These are phyloP conservation scores for Lycocerus yunnanus DNA, from an alignment of 2,888 invertebrate genomes.

Conservation along the genomic window DNA sequence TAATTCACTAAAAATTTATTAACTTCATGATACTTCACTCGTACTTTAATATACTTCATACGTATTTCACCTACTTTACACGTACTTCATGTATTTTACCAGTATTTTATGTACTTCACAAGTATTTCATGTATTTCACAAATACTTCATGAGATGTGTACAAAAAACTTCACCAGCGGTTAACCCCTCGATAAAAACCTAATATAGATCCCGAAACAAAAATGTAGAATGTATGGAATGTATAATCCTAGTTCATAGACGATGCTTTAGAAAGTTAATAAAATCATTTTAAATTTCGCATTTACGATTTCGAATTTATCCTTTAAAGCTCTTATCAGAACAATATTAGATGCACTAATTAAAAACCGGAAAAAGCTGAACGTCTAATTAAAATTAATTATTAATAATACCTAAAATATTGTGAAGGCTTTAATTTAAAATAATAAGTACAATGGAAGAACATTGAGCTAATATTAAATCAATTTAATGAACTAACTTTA, in stretches of 20 bases:
- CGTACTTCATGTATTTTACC: no score
- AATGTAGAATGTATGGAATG: background rate
- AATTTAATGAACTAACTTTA: constrained; percentile 23
- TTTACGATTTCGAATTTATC: background rate
- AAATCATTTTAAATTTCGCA: background rate
- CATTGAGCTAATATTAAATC: constrained; percentile 22
- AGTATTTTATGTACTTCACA: no score
- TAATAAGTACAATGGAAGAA: constrained; percentile 1
- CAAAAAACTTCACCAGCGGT: no score
- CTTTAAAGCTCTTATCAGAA: background rate
- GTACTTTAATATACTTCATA: no score
- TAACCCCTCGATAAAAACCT: no score
- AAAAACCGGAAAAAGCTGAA: background rate
- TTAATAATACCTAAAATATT: background rate
- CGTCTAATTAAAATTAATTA: background rate
- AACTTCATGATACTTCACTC: no score
- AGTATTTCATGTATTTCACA: no score
- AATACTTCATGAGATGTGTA: no score
- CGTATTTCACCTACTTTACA: no score
- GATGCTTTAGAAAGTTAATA: background rate
- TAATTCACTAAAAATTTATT: no score
- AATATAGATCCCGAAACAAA: no score
- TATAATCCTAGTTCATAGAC: background rate
- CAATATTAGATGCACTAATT: background rate
- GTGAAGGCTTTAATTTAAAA: background rate